Conservation (phyloP, 2,888 invertebrate species). For the Xanthorhoe spadicearia region DNA sequence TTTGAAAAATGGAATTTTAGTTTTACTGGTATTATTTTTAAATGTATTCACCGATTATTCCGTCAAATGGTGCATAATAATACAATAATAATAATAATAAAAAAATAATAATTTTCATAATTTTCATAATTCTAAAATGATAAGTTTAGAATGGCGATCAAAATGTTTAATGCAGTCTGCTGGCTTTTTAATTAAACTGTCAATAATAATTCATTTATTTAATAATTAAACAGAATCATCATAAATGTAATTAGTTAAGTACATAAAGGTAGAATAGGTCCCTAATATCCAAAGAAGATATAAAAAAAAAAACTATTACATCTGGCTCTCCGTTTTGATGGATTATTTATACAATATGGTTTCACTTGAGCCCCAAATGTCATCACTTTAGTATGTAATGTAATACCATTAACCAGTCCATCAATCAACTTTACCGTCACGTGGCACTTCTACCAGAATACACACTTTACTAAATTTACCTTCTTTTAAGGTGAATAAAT, state of each 20-base stretch:
- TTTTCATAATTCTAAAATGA: too few species aligned
- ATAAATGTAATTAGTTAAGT: too few species aligned
- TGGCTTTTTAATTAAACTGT: too few species aligned
- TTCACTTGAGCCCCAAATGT: slow-evolving; percentile 28
- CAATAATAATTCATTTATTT: too few species aligned
- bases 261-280: too few species aligned
- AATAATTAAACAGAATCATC: too few species aligned
- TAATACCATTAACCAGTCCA: slow-evolving; percentile 43
- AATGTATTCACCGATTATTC: too few species aligned
- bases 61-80: too few species aligned
- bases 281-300: neutral
- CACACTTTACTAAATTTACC: neutral
- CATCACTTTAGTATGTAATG: slow-evolving; percentile 32
- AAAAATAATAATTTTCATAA: too few species aligned
- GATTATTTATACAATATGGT: slow-evolving; percentile 31
- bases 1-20: neutral
- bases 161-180: too few species aligned
- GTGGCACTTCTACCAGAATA: neutral
- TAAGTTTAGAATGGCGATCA: too few species aligned
- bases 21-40: neutral
- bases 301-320: slow-evolving; percentile 3
- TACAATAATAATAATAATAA: too few species aligned
- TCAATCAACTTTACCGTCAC: slow-evolving; percentile 49
- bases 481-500: neutral
- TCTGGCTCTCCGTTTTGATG: slow-evolving; percentile 25